A percentile compares a stretch with the other conserved stretches of the same genome.
Conservation (phyloP, 2,797 vertebrate genomes). For the Lophotriccus pileatus region DNA sequence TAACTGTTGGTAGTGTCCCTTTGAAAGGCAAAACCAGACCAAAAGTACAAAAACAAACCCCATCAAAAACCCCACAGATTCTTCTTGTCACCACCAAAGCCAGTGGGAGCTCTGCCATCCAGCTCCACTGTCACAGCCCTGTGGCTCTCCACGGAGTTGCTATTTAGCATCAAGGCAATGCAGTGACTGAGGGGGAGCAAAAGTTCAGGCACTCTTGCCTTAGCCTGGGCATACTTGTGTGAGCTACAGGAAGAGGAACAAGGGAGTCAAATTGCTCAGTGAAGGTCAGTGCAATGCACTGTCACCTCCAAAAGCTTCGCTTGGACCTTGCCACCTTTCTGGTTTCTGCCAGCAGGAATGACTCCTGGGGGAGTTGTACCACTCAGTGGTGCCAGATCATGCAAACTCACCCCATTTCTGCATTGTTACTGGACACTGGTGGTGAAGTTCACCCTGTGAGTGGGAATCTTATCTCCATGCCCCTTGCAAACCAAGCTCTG, state of each 20-base stretch:
- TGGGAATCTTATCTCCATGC: neutral
- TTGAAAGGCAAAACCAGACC: neutral
- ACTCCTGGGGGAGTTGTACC: neutral
- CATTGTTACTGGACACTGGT: neutral
- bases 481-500: neutral
- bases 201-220: neutral
- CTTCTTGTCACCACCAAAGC: neutral
- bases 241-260: neutral
- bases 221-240: neutral
- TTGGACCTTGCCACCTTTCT: neutral
- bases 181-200: neutral
- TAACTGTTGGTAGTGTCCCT: neutral
- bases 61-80: neutral
- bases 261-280: neutral
- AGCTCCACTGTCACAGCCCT: accelerated
- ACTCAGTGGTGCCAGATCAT: accelerated
- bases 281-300: neutral
- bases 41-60: neutral
- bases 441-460: neutral
- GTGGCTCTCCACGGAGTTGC: neutral
- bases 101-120: neutral
- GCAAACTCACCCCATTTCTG: neutral
- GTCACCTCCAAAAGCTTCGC: neutral
- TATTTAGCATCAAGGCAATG: neutral
- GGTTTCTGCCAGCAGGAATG: neutral